Evolutionary conservation across 2,888 invertebrate genomes (phyloP).

Genomic region (Eueremaeus valkanovi): DNA sequence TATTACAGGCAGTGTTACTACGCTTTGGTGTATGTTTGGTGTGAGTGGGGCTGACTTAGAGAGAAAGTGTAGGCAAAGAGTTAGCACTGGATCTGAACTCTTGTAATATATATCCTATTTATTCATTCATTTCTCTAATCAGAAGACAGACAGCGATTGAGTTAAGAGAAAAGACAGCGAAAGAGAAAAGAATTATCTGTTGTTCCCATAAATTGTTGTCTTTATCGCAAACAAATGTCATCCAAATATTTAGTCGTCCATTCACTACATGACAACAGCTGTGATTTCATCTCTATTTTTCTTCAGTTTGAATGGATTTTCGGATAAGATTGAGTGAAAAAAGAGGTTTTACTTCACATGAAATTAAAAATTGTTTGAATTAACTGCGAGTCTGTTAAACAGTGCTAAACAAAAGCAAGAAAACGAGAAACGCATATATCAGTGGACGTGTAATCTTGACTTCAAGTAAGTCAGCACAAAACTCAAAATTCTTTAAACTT

Average conservation of each 20-base stretch:
- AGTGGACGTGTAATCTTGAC: neutral
- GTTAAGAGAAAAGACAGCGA: too few species aligned
- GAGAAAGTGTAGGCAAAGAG: neutral
- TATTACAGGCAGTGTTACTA: neutral
- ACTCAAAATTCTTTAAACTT: neutral
- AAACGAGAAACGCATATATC: neutral
- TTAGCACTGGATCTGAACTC: neutral
- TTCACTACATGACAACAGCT: slow-evolving; percentile 11
- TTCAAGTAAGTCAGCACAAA: slow-evolving; percentile 18
- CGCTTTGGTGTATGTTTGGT: neutral
- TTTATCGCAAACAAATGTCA: slow-evolving; percentile 4
- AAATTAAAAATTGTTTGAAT: neutral
- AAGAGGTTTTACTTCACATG: too few species aligned
- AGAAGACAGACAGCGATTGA: neutral
- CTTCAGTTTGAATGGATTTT: too few species aligned
- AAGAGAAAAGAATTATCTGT: neutral
- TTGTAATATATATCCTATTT: too few species aligned
- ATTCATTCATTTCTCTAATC: neutral
- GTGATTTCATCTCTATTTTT: neutral
- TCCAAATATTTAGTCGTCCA: neutral
- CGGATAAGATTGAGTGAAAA: too few species aligned
- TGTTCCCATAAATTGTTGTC: neutral
- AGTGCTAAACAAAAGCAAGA: neutral
- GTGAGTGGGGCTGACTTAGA: neutral
- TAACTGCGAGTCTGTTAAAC: neutral